Conservation (phyloP, 2,888 invertebrate genomes). For the Aleiodes alternator region DNA sequence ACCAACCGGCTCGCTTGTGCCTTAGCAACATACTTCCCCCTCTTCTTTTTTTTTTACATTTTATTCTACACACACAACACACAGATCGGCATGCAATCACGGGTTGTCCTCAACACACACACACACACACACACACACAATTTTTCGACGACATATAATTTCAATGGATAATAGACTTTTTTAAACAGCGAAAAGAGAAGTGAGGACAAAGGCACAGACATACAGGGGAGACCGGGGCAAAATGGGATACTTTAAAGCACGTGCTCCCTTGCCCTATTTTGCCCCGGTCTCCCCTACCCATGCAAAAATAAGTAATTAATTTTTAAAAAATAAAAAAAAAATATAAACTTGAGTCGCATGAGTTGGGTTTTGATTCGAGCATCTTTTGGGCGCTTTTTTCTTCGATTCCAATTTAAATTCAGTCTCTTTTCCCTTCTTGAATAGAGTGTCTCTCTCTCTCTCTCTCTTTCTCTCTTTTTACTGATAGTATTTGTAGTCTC, state of each 20-base stretch:
- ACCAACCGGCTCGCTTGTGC: conserved; percentile 65
- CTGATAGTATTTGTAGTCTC: conserved; percentile 55
- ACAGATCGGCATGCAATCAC: conserved; percentile 1
- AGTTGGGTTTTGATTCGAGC: background rate
- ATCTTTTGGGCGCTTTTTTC: background rate
- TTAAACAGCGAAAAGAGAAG: too few relatives aligned
- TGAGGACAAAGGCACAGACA: too few relatives aligned
- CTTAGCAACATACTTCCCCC: conserved; percentile 61
- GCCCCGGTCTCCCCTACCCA: too few relatives aligned
- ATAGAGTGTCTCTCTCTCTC: background rate
- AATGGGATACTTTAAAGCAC: too few relatives aligned
- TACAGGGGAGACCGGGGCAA: too few relatives aligned
- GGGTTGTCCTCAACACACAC: background rate
- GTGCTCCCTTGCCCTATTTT: too few relatives aligned
- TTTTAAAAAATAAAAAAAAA: too few relatives aligned
- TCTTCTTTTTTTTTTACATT: conserved; percentile 4
- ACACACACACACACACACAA: background rate
- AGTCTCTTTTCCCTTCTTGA: background rate
- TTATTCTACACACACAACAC: background rate
- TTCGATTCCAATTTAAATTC: background rate
- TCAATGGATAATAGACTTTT: background rate
- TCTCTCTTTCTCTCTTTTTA: background rate
- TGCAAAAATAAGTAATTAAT: too few relatives aligned
- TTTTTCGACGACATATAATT: background rate
- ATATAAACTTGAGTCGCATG: background rate